Evolutionary conservation across 2,797 vertebrate species (phyloP).

Genomic region (Pelobates cultripes): DNA sequence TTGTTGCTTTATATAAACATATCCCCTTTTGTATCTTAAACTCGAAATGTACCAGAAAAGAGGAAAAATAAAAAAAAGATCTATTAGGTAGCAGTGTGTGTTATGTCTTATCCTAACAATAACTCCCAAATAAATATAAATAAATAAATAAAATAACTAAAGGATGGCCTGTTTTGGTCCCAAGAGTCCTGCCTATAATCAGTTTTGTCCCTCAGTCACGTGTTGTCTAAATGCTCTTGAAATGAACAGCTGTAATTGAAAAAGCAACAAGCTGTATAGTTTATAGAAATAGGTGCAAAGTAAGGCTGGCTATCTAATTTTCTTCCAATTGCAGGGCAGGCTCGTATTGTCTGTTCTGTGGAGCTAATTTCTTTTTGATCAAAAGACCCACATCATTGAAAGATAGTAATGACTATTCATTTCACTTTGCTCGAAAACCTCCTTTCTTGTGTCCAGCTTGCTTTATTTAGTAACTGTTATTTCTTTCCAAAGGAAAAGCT

Average conservation of each 20-base stretch:
- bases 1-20: no score
- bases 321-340: conserved; percentile 79
- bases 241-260: conserved; percentile 84
- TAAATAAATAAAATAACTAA: not conserved
- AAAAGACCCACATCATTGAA: conserved; percentile 78
- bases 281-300: conserved; percentile 82
- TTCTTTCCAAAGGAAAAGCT: conserved; percentile 77
- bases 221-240: conserved; percentile 73
- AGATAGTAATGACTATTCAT: conserved; percentile 84
- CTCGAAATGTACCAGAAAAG: no score
- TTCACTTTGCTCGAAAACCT: conserved; percentile 68
- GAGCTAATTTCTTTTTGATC: conserved; percentile 85
- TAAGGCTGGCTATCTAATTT: conserved; percentile 77
- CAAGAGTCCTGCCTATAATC: conserved; percentile 57
- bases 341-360: conserved; percentile 80
- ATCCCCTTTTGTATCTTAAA: no score
- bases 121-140: conserved; percentile 62
- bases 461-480: conserved; percentile 81
- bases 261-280: conserved; percentile 75
- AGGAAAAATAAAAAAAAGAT: not conserved
- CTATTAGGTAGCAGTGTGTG: not conserved
- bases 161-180: conserved; percentile 51
- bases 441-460: conserved; percentile 72
- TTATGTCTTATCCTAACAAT: conserved; percentile 9
- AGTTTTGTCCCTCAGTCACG: conserved; percentile 70